Base-by-base conservation (phyloP, 2,113 vertebrate genomes). In the Aegotheles bennettii region DNA sequence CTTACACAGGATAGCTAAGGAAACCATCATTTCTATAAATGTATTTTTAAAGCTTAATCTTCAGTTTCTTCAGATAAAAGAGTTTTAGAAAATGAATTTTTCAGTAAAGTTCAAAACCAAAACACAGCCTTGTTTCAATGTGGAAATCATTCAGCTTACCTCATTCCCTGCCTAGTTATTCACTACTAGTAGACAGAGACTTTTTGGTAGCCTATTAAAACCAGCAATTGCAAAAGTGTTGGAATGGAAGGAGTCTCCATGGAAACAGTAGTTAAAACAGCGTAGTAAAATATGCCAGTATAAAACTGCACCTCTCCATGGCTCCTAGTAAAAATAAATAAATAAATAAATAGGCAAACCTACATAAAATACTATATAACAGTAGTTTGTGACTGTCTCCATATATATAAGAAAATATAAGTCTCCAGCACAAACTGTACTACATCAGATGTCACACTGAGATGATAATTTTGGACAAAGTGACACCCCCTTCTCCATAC, bases 211-310 rank as follows among this genome's bases (percentile, higher is more conserved):
- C 8, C 1, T 74, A 31, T 73, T 81, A 89, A 89, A 94, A 83
- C 38, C 7, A 47, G 10, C 11, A 73, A 13, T 65, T 14, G 0
- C 19, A 45, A 31, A 84, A 87, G 4, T 63, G 6, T 6, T 75
- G 29, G 12, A 67, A 54, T 54, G 16, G 23, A 94, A 93, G 33
- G 6, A 50, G 19, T 87, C 35, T 90, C 94, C 69, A 74, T 78
- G 70, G 82, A 87, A 94, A 95, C 78, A 47, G 48, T 50, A 80
- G 20, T 54, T 86, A 59, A 83, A 92, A 79, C 16, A 67, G 38
- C 3, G 35, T 47, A 82, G 23, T 78, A 82, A 95, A 92, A 50
- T 75, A 71, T 25, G 5, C 9, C 71, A 45, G 51, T 48, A 64
- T 21, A 89, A 90, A 85, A 33, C 11, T 65, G 9, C 7, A 13